A percentile compares a stretch with the other conserved stretches of the same genome.
These are phyloP conservation scores for Neodiprion virginianus DNA, from an alignment of 1,140 invertebrate genomes.

Conservation along the genomic window DNA sequence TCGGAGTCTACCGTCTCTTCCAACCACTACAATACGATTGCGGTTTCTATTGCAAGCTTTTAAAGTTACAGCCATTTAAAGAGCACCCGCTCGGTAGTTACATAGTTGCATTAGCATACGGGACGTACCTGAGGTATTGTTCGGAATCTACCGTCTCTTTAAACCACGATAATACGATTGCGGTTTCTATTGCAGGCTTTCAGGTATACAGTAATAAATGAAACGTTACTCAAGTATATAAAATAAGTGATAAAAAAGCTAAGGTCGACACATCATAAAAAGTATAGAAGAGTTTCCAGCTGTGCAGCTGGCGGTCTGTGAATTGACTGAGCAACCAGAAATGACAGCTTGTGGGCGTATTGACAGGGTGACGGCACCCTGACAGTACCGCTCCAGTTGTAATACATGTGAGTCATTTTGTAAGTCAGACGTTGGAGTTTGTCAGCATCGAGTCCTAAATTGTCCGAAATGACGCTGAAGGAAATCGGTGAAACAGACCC, in stretches of 20 bases:
- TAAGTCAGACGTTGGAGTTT: conserved; percentile 77
- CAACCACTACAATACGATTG: no score
- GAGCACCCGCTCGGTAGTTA: neutral
- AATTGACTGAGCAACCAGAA: conserved; percentile 75
- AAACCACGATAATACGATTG: no score
- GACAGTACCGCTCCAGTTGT: conserved; percentile 79
- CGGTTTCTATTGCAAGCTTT: no score
- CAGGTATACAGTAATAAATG: no score
- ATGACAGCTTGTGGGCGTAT: conserved; percentile 86
- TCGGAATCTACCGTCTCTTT: no score
- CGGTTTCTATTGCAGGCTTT: no score
- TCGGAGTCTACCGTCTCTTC: no score
- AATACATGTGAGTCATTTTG: conserved; percentile 82
- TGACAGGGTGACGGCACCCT: conserved; percentile 84
- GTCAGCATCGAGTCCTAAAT: conserved; percentile 67
- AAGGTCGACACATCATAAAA: conserved; percentile 53
- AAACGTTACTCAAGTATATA: no score
- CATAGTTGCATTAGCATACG: no score
- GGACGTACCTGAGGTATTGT: no score
- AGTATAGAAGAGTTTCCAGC: conserved; percentile 63
- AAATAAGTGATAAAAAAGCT: no score
- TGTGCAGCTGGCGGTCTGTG: conserved; percentile 63
- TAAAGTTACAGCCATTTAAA: no score
- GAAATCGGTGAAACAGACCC: conserved; percentile 82
- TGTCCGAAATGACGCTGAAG: conserved; percentile 79